phyloP scores from a whole-genome alignment of 1,140 invertebrate genomes.

The Drosophila insularis region DNA sequence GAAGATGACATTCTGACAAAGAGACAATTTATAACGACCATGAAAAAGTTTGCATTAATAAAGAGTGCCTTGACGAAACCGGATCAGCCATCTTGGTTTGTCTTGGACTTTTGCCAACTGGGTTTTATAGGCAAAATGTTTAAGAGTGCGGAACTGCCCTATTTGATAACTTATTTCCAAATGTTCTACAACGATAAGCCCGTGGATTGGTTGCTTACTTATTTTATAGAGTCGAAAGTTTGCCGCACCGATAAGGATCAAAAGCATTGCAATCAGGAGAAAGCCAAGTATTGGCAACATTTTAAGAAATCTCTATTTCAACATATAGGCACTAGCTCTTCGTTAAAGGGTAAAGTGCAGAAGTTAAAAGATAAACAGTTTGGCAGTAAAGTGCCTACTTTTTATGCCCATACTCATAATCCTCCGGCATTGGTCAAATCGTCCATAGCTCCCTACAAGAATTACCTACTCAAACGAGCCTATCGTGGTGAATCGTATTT shows the following conservation, averaged over 20 bases:
- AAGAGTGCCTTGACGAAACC: constrained; percentile 86
- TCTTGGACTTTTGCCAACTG: constrained; percentile 96
- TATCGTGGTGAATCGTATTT: constrained; percentile 96
- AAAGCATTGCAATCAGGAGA: constrained; percentile 93
- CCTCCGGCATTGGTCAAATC: constrained; percentile 89
- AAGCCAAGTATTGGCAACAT: constrained; percentile 91
- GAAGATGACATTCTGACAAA: constrained; percentile 98
- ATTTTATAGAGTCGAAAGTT: constrained; percentile 94
- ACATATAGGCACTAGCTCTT: constrained; percentile 97
- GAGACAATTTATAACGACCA: constrained; percentile 90
- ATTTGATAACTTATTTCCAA: constrained; percentile 95
- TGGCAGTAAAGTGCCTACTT: constrained; percentile 91
- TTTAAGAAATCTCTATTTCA: constrained; percentile 97
- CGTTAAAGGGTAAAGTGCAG: constrained; percentile 97
- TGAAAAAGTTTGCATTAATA: constrained; percentile 94
- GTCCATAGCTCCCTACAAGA: constrained; percentile 92
- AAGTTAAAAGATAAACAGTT: constrained; percentile 98
- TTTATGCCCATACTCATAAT: constrained; percentile 92
- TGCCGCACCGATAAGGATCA: constrained; percentile 94
- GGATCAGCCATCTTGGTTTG: constrained; percentile 91
- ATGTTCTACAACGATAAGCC: constrained; percentile 95
- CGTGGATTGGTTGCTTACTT: constrained; percentile 97
- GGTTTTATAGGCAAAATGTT: constrained; percentile 98
- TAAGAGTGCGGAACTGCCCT: constrained; percentile 93
- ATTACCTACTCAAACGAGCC: constrained; percentile 90